These are phyloP conservation scores for Toxotes jaculatrix DNA, from an alignment of 2,113 vertebrate genomes.

Conservation along the genomic window DNA sequence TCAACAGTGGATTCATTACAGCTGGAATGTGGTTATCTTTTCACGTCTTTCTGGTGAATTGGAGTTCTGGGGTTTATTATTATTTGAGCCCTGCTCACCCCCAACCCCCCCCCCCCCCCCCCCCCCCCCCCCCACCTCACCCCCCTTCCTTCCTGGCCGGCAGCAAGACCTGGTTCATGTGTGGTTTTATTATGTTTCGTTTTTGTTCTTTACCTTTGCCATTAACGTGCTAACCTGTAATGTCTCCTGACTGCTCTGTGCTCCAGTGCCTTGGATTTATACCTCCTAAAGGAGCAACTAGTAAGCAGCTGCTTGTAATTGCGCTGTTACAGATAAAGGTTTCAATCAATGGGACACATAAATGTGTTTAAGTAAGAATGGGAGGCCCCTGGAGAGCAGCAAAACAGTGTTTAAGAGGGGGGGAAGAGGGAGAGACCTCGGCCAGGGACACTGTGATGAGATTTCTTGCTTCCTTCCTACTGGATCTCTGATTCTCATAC, in stretches of 20 bases:
- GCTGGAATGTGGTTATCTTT: conserved; percentile 58
- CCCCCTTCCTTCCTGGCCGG: conserved; percentile 40
- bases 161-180: conserved; percentile 48
- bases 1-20: conserved; percentile 59
- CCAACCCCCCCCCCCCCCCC: conserved; percentile 26
- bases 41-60: conserved; percentile 39
- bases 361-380: conserved; percentile 56
- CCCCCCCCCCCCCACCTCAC: not conserved
- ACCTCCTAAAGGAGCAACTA: conserved; percentile 26
- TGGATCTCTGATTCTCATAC: not conserved
- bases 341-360: conserved; percentile 44
- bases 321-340: conserved; percentile 65
- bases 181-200: conserved; percentile 55
- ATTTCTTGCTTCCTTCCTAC: not conserved
- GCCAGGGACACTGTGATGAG: not conserved
- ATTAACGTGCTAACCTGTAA: conserved; percentile 62
- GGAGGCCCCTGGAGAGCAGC: conserved; percentile 43
- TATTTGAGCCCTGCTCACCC: conserved; percentile 26
- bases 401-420: conserved; percentile 48
- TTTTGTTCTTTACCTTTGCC: conserved; percentile 53
- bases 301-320: conserved; percentile 61
- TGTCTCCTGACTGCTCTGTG: conserved; percentile 22
- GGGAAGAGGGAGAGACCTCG: not conserved
- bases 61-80: conserved; percentile 59
- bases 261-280: conserved; percentile 22